These are phyloP conservation scores for Chaenocephalus aceratus DNA, from an alignment of 2,113 vertebrate species.

Conservation along the genomic window DNA sequence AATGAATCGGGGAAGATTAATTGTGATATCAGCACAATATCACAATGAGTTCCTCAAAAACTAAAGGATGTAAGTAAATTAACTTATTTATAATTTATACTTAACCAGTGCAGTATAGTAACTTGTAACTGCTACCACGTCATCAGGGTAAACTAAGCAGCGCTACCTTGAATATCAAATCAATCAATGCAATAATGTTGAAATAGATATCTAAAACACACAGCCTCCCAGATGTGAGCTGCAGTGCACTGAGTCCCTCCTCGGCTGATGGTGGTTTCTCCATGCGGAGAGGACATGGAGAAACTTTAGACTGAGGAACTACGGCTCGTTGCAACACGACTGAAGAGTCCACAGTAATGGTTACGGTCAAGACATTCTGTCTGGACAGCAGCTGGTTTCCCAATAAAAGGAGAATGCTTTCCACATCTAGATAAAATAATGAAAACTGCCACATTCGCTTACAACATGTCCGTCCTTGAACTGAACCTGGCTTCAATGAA, in stretches of 20 bases:
- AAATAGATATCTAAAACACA: background rate
- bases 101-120: background rate
- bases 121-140: background rate
- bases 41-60: background rate
- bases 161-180: background rate
- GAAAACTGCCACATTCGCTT: slow-evolving; percentile 38
- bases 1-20: background rate
- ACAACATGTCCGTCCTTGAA: slow-evolving; percentile 46
- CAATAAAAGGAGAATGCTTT: slow-evolving; percentile 51
- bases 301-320: slow-evolving; percentile 36
- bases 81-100: background rate
- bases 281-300: slow-evolving; percentile 40
- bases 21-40: too few relatives aligned
- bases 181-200: background rate
- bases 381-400: slow-evolving; percentile 68
- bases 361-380: slow-evolving; percentile 57
- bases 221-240: slow-evolving; percentile 15
- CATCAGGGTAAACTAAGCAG: background rate
- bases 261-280: slow-evolving; percentile 29
- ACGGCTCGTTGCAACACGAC: slow-evolving; percentile 59
- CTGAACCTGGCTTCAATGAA: slow-evolving; percentile 33
- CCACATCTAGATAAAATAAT: slow-evolving; percentile 52
- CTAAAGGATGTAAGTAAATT: background rate
- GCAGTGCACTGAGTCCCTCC: slow-evolving; percentile 1
- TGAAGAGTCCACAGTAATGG: slow-evolving; percentile 28